A percentile compares a stretch with the other conserved stretches of the same genome.
These are phyloP conservation scores for Sciaenops ocellatus DNA, from an alignment of 2,797 vertebrate species.

Conservation along the genomic window DNA sequence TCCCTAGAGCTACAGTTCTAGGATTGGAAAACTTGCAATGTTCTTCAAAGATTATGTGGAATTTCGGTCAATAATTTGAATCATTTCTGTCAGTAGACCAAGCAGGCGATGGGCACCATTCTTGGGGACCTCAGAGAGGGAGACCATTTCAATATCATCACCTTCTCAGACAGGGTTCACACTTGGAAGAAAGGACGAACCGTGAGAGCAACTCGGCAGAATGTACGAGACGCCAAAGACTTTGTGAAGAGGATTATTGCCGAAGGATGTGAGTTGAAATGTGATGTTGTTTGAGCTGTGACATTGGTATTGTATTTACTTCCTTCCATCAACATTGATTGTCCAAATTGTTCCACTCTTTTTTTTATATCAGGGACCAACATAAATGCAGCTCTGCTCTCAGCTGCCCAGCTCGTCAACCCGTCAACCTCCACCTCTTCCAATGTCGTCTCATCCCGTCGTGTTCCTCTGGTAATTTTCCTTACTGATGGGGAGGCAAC, in stretches of 20 bases:
- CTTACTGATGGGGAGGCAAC: constrained; percentile 91
- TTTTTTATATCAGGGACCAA: constrained; percentile 86
- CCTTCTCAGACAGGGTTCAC: constrained; percentile 89
- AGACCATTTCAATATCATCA: constrained; percentile 92
- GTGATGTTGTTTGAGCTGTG: background rate
- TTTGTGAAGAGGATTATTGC: constrained; percentile 87
- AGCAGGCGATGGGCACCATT: constrained; percentile 90
- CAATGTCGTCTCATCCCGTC: constrained; percentile 61
- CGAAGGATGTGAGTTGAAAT: constrained; percentile 86
- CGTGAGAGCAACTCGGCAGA: constrained; percentile 85
- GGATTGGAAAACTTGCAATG: background rate
- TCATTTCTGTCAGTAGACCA: constrained; percentile 84
- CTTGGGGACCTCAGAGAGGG: constrained; percentile 87
- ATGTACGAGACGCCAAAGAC: constrained; percentile 87
- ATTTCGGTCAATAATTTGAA: constrained; percentile 29
- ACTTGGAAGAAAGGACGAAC: constrained; percentile 87
- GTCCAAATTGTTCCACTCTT: background rate
- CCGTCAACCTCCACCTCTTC: constrained; percentile 63
- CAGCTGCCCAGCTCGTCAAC: constrained; percentile 87
- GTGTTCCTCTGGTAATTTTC: constrained; percentile 89
- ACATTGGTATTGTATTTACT: background rate
- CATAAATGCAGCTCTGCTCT: constrained; percentile 89
- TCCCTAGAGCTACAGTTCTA: background rate
- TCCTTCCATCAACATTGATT: background rate
- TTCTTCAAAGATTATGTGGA: background rate